These are phyloP conservation scores for Arbacia lixula DNA, from an alignment of 53 echinoderm and acorn worm genomes.

Conservation along the genomic window DNA sequence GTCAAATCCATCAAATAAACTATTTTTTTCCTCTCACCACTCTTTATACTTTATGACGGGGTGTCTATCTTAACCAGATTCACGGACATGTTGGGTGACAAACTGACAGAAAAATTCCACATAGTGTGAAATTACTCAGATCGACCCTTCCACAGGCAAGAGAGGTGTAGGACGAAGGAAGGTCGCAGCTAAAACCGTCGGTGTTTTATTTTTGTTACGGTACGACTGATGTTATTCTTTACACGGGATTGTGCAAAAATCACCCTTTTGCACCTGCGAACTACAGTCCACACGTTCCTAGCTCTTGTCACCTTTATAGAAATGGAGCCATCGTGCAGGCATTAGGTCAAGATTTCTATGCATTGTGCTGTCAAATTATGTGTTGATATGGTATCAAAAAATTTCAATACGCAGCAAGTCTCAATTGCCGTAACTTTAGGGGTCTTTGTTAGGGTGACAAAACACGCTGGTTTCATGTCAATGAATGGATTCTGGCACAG, in stretches of 20 bases:
- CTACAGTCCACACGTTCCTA: constrained; percentile 15
- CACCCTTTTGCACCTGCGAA: constrained; percentile 17
- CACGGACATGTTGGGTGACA: constrained; percentile 13
- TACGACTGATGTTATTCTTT: constrained; percentile 35
- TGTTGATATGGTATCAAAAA: constrained; percentile 48
- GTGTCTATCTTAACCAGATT: constrained; percentile 32
- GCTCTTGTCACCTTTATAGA: constrained; percentile 24
- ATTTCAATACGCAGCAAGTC: constrained; percentile 17
- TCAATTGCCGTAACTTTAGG: constrained; percentile 49
- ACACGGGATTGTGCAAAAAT: constrained; percentile 19
- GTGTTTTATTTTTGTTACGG: constrained; percentile 24
- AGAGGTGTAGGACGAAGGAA: too few relatives aligned
- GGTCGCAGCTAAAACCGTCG: too few relatives aligned
- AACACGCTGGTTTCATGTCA: constrained; percentile 18
- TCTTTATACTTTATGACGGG: too few relatives aligned
- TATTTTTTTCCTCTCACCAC: too few relatives aligned
- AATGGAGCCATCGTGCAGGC: constrained; percentile 14
- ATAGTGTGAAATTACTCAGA: constrained; percentile 21
- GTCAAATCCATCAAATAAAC: too few relatives aligned
- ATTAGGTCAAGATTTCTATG: constrained; percentile 48
- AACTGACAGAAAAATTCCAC: neutral
- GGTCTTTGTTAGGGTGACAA: constrained; percentile 43
- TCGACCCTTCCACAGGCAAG: neutral
- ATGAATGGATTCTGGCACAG: constrained; percentile 45
- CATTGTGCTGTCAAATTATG: constrained; percentile 56